Conservation (phyloP, 1,140 invertebrate species). For the Drosophila orena region DNA sequence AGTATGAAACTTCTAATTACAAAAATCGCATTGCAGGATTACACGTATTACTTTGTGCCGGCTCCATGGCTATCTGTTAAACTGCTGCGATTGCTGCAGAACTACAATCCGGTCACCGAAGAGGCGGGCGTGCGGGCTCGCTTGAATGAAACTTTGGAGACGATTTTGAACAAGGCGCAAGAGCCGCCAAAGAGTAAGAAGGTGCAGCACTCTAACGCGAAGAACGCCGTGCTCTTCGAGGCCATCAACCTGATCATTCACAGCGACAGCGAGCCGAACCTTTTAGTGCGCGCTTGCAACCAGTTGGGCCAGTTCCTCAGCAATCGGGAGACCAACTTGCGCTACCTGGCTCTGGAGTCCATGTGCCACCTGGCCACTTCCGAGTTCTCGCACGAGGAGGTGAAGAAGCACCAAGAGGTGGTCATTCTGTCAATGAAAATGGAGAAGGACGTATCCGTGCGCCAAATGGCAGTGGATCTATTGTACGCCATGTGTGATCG, state of each 20-base stretch:
- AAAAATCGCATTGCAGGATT: slow-evolving; percentile 88
- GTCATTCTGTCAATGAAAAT: slow-evolving; percentile 99
- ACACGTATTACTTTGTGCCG: slow-evolving; percentile 99
- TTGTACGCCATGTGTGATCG: slow-evolving; percentile 99
- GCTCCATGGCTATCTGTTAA: slow-evolving; percentile 99
- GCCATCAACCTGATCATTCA: slow-evolving; percentile 99
- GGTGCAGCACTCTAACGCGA: slow-evolving; percentile 99
- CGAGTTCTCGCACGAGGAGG: slow-evolving; percentile 99
- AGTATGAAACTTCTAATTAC: not conserved
- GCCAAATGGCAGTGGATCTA: slow-evolving; percentile 99
- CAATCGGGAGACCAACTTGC: slow-evolving; percentile 98
- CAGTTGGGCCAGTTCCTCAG: slow-evolving; percentile 99
- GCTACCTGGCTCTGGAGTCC: slow-evolving; percentile 99
- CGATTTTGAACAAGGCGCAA: slow-evolving; percentile 99
- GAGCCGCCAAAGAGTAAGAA: slow-evolving; percentile 99
- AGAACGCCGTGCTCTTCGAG: slow-evolving; percentile 99
- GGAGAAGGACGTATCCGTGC: slow-evolving; percentile 99
- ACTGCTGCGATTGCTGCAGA: slow-evolving; percentile 97
- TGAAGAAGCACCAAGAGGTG: slow-evolving; percentile 99
- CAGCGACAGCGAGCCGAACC: slow-evolving; percentile 98
- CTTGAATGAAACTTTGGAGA: slow-evolving; percentile 99
- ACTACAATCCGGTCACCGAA: slow-evolving; percentile 98
- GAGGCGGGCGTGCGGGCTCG: slow-evolving; percentile 97
- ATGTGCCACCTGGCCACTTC: slow-evolving; percentile 99
- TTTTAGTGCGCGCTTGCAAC: slow-evolving; percentile 99